phyloP scores from a whole-genome alignment of 2,888 invertebrate species.

The Loripinus fragilis region DNA sequence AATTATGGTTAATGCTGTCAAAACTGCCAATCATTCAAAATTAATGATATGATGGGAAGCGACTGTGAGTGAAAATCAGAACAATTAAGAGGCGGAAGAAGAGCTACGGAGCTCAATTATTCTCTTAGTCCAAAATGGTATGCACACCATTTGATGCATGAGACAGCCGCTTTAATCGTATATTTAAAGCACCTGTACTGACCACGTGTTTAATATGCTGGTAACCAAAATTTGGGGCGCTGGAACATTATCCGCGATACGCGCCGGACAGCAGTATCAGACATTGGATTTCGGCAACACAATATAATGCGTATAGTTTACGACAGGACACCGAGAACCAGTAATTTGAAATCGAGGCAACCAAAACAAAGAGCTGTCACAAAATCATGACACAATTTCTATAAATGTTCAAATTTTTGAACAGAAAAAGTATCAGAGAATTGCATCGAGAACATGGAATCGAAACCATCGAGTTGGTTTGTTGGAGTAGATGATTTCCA shows the following conservation, averaged over 20 bases:
- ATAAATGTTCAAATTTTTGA: constrained; percentile 11
- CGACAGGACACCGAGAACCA: neutral
- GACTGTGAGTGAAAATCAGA: too few relatives aligned
- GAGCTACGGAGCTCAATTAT: too few relatives aligned
- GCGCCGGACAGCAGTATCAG: neutral
- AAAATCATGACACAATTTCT: neutral
- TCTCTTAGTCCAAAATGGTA: too few relatives aligned
- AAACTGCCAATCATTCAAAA: too few relatives aligned
- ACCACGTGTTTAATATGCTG: too few relatives aligned
- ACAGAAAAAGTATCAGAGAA: too few relatives aligned
- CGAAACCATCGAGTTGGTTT: constrained; percentile 18
- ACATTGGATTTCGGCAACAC: neutral
- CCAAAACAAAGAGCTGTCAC: constrained; percentile 12
- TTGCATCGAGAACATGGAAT: neutral
- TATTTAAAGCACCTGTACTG: neutral
- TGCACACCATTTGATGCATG: too few relatives aligned
- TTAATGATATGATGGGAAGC: too few relatives aligned
- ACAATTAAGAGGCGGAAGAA: too few relatives aligned
- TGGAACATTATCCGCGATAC: neutral
- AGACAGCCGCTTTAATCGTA: neutral
- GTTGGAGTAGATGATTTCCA: constrained; percentile 11
- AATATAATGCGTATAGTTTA: too few relatives aligned
- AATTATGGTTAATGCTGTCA: too few relatives aligned
- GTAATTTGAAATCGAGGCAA: neutral
- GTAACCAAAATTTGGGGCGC: too few relatives aligned